Percentiles rank a stretch among this genome's conserved stretches.
phyloP scores from a whole-genome alignment of 2,113 vertebrate genomes.

The Sardina pilchardus region DNA sequence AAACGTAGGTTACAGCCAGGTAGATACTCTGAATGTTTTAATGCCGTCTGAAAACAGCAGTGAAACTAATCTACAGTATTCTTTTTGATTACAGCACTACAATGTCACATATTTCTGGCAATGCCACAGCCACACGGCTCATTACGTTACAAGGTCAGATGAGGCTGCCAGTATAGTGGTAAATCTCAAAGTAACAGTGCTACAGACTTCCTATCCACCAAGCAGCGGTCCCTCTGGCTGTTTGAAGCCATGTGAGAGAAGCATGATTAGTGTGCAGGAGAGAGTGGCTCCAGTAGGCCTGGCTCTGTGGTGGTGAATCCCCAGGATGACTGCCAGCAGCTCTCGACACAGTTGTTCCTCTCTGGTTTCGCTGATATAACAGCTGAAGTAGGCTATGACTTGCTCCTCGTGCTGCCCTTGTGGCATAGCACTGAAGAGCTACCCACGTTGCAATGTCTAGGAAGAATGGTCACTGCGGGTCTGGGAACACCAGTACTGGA shows the following conservation, averaged over 20 bases:
- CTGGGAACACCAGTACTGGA: neutral
- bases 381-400: no score
- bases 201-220: neutral
- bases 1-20: no score
- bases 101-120: no score
- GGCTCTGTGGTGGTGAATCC: neutral
- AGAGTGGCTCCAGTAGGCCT: neutral
- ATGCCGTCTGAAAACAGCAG: no score
- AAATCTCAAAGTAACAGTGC: neutral
- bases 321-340: slow-evolving; percentile 7
- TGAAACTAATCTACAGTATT: no score
- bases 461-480: neutral
- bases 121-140: no score
- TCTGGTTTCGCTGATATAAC: neutral
- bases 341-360: slow-evolving; percentile 17
- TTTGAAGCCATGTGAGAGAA: slow-evolving; percentile 23
- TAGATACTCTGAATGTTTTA: no score
- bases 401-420: no score
- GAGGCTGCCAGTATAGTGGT: neutral
- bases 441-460: neutral
- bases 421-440: no score
- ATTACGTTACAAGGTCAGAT: no score
- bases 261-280: neutral
- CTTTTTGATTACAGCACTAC: no score
- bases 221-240: slow-evolving; percentile 24